A percentile compares a stretch with the other conserved stretches of the same genome.
phyloP scores from a whole-genome alignment of 2,888 invertebrate species.

The Buathra laborator region DNA sequence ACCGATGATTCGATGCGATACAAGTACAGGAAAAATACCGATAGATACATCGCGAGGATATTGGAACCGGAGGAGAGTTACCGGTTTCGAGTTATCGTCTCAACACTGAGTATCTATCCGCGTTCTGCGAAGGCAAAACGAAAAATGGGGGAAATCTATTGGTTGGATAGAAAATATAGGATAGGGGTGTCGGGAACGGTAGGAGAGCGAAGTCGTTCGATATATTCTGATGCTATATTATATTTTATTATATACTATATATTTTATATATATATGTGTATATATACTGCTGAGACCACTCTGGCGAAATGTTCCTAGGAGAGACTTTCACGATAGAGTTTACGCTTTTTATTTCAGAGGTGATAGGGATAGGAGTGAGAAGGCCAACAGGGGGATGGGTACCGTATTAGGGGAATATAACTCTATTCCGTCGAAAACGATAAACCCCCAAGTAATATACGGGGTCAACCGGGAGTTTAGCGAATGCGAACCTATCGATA shows the following conservation, averaged over 20 bases:
- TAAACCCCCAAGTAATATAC: slow-evolving; percentile 76
- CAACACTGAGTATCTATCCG: too few relatives aligned
- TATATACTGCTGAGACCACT: slow-evolving; percentile 54
- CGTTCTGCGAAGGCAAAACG: too few relatives aligned
- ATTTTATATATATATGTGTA: slow-evolving; percentile 15
- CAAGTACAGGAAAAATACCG: too few relatives aligned
- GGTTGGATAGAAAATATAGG: too few relatives aligned
- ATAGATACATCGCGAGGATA: too few relatives aligned
- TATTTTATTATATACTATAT: slow-evolving; percentile 35
- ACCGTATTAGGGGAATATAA: not conserved
- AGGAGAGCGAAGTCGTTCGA: not conserved
- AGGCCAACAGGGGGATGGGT: not conserved
- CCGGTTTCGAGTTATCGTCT: too few relatives aligned
- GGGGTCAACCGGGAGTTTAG: slow-evolving; percentile 73
- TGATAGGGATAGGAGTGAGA: slow-evolving; percentile 5
- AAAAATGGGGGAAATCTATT: too few relatives aligned
- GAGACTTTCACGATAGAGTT: slow-evolving; percentile 72
- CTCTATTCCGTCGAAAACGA: slow-evolving; percentile 71
- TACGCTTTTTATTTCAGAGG: slow-evolving; percentile 74
- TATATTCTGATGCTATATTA: slow-evolving; percentile 34
- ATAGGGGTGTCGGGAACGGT: too few relatives aligned
- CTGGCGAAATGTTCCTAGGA: slow-evolving; percentile 60
- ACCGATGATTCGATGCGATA: too few relatives aligned
- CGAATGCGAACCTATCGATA: slow-evolving; percentile 35
- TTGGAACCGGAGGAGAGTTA: too few relatives aligned